Conservation (phyloP, 2,797 vertebrate species). For the Pangasius larnaudii region DNA sequence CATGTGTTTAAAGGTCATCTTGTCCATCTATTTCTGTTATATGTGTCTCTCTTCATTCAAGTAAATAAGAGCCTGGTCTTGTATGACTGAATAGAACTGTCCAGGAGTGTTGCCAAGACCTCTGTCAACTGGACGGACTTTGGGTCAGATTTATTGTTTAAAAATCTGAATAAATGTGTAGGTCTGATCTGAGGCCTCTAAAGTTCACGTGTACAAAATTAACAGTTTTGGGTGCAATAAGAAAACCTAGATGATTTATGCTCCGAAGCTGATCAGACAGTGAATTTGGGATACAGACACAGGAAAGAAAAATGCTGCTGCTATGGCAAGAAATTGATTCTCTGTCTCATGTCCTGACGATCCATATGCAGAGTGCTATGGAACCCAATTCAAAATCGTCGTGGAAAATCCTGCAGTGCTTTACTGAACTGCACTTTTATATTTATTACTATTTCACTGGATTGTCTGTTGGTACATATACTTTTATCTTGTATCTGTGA, state of each 20-base stretch:
- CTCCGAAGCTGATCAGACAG: background rate
- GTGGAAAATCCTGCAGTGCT: background rate
- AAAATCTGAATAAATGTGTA: background rate
- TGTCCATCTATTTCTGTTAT: background rate
- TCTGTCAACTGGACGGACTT: background rate
- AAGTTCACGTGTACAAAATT: background rate
- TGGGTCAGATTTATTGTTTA: background rate
- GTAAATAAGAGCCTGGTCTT: background rate
- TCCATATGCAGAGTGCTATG: background rate
- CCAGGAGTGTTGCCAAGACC: background rate
- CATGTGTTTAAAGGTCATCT: slow-evolving; percentile 1
- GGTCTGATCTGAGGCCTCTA: background rate
- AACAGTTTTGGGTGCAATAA: background rate
- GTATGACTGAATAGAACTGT: background rate
- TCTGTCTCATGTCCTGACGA: background rate
- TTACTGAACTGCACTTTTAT: background rate
- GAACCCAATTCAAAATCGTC: background rate
- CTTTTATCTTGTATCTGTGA: background rate
- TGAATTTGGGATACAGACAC: background rate
- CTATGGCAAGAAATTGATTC: background rate
- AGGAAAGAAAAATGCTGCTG: background rate
- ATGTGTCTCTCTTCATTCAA: background rate
- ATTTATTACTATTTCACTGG: background rate
- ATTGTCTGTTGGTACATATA: no score
- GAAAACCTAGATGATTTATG: background rate